Base-by-base conservation (phyloP, 1,140 invertebrate genomes). In the Pantala flavescens region DNA sequence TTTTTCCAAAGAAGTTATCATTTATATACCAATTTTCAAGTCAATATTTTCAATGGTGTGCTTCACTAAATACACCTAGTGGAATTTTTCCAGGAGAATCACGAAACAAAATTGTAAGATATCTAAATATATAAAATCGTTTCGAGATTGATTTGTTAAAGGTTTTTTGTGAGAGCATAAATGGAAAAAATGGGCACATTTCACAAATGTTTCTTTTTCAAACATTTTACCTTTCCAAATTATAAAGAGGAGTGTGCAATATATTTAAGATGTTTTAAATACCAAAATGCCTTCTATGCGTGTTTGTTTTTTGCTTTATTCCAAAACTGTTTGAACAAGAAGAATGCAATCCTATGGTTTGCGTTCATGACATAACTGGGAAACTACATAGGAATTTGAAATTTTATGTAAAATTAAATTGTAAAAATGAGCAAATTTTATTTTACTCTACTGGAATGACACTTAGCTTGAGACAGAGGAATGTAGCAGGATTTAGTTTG, bases 11-110 rank as follows among this genome's bases (percentile, higher is more conserved):
- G 24, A 72, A 1, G 71, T 36, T 36, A 72, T 28, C n/a, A 72
- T 71, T 24, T 71, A 71, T 71, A 71, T 71, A 36, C 71, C 23
- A 71, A 71, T 71, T 24, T 24, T 71, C 28, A 71, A 24, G 28
- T 71, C 23, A 71, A 71, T 71, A 24, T 63, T 63, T 63, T 63
- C 3, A 63, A 63, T 16, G 49, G 49, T 63, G 49, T 63, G 49
- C 49, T 63, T 63, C n/a, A 19, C 49, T 63, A 7, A 21, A 21
- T 63, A 21, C 49, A 63, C 49, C 49, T 63, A 63, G 14, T 63
- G 49, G 49, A 63, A 63, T 63, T 63, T 21, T 21, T 63, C 49
- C 49, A 19, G 49, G 49, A 19, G 49, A 63, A 63, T 63, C 16
- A 14, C n/a, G 49, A 21, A 21, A 63, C 49, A 63, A 63, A 63